These are phyloP conservation scores for Malurus alboscapulatus DNA, from an alignment of 2,113 vertebrate genomes.

Conservation along the genomic window DNA sequence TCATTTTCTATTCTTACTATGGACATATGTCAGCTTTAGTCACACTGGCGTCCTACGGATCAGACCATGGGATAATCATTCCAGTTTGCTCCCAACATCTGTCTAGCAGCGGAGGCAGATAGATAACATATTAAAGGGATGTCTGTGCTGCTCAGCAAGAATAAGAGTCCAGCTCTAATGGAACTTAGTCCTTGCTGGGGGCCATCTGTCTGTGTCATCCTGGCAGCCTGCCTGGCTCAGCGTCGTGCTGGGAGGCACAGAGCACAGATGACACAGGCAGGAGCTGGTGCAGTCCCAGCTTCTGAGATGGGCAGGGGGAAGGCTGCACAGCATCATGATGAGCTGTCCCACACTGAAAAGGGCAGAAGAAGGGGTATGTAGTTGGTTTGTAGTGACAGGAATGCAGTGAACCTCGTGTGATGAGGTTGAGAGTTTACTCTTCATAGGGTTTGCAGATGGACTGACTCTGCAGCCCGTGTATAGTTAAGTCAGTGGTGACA, in stretches of 20 bases:
- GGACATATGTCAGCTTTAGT: background rate
- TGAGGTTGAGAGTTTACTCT: background rate
- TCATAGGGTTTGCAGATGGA: background rate
- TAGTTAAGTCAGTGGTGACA: background rate
- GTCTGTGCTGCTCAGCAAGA: constrained; percentile 15
- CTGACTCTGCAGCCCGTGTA: accelerated
- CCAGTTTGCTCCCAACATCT: constrained; percentile 11
- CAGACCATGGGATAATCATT: background rate
- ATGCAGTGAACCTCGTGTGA: background rate
- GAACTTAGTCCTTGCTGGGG: background rate
- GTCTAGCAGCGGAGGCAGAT: constrained; percentile 11
- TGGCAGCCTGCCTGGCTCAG: background rate
- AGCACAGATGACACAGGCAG: background rate
- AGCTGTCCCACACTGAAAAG: background rate
- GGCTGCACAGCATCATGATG: background rate
- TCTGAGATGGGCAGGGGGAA: background rate
- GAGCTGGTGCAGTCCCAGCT: background rate
- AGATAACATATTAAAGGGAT: background rate
- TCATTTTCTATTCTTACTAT: background rate
- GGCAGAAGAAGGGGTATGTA: background rate
- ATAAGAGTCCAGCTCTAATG: background rate
- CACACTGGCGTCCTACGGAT: background rate
- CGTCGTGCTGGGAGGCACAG: background rate
- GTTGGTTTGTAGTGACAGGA: background rate
- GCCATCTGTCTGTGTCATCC: background rate